Base-by-base conservation (phyloP, 1,140 invertebrate species). In the Eupristina koningsbergeri region DNA sequence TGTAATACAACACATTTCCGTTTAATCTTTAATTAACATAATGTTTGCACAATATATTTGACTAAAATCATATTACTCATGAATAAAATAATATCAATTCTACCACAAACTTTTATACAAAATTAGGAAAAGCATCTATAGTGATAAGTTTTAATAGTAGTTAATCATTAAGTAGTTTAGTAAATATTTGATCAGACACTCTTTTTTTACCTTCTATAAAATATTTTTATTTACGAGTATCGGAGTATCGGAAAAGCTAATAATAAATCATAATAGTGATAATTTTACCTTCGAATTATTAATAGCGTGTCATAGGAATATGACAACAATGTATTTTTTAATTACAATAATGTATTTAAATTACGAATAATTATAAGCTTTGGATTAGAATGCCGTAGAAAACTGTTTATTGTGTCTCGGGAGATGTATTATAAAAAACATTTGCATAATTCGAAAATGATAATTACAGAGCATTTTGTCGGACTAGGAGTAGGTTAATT, bases 131-230 rank as follows among this genome's bases (percentile, higher is more conserved):
- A 63, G 26, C 36, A 41, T 64, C 29, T 78, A 36, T 11, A 13
- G 36, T 41, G 26, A 41, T 29, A 64, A 31, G 17, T 64, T 67
- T 80, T 80, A 50, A 69, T 80, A 64, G 15, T 39, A 34, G 29
- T 34, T 69, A 82, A 61, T 39, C 0, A 8, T 61, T 80, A 26
- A 82, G 71, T 82, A 82, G 80, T 75, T 64, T 61, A 75, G 80
- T 64, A 82, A 75, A 76, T 39, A 29, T 82, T 58, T 58, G 80
- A 82, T 82, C 80, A 74, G 80, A 17, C 80, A 22, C 36, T 73
- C 22, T 71, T 61, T 81, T n/a, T 81, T 47, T 53, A 31, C 58
- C 8, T 22, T 22, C 17, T 64, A 45, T 64, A 26, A 78, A 58
- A 36, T n/a, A 41, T 9, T 41, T 41, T 41, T 11, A 41, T n/a